A percentile compares a stretch with the other conserved stretches of the same genome.
Conservation (phyloP, 2,113 vertebrate genomes). For the Macquaria ambigua region DNA sequence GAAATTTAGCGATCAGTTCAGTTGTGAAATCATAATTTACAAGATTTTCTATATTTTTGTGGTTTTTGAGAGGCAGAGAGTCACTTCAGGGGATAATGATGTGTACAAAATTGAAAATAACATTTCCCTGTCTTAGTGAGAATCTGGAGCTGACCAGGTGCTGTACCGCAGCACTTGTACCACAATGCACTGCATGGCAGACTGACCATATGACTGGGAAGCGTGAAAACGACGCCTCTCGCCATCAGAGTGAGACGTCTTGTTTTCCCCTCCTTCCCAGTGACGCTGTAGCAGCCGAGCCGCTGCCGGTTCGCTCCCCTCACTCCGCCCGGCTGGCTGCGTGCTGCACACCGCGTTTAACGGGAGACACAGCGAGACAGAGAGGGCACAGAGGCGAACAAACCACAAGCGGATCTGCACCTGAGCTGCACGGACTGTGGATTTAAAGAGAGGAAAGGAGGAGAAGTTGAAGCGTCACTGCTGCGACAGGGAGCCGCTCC, state of each 20-base stretch:
- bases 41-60: too few relatives aligned
- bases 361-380: slow-evolving; percentile 9
- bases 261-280: not conserved
- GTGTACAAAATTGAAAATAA: too few relatives aligned
- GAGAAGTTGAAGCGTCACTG: slow-evolving; percentile 10
- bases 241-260: slow-evolving; percentile 59
- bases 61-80: too few relatives aligned
- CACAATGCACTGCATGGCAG: not conserved
- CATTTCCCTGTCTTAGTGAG: too few relatives aligned
- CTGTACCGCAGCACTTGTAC: not conserved
- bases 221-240: not conserved
- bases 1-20: too few relatives aligned
- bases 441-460: slow-evolving; percentile 17
- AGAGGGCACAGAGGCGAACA: not conserved
- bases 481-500: slow-evolving; percentile 37
- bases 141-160: too few relatives aligned
- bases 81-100: too few relatives aligned
- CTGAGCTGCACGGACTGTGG: slow-evolving; percentile 23
- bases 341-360: slow-evolving; percentile 15
- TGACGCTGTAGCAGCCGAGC: slow-evolving; percentile 52
- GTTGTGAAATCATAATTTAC: too few relatives aligned
- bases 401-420: not conserved
- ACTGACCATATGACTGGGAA: not conserved
- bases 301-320: slow-evolving; percentile 38
- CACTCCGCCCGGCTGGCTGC: slow-evolving; percentile 51